Base-by-base conservation (phyloP, 2,797 vertebrate species). In the Bradypodion pumilum region DNA sequence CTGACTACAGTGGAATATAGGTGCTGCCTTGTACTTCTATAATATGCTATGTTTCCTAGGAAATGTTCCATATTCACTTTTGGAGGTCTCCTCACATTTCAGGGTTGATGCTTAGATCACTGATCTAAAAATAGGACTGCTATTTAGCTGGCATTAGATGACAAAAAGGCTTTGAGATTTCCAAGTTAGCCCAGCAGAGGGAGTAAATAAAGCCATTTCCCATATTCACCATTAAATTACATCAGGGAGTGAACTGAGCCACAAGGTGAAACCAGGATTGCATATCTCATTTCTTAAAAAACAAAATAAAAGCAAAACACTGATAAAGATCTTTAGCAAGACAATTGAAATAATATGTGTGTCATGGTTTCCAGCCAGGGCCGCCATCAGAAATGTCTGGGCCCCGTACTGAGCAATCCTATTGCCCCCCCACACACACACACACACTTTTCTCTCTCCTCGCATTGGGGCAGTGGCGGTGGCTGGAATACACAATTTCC, bases 161-260 rank as follows among this genome's bases (percentile, higher is more conserved):
- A 37, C 37, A 12, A 29, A 78, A 66, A 49, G 60, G 49, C 29
- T 23, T 49, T 21, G 32, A 7, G n/a, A 76, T 62, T 81, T 66
- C 69, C 79, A 70, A 13, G 15, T 49, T 37, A 77, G 73, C 56
- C 84, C 84, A 85, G 79, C 84, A 85, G 84, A 77, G 79, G 84
- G 84, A 81, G 84, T 81, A n/a, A 49, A 72, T 70, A 32, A 44
- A 19, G 9, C 32, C 46, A 69, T 69, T 35, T 40, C 59, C 46
- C 60, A 65, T 42, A 29, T 16, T 74, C 2, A 52, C 37, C 23
- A 44, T 29, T 60, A 4, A 8, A 29, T 32, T 59, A 32, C 3
- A 68, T 15, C 15, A 52, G 60, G 35, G 62, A 10, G 19, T 35
- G 27, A 56, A 7, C 1, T 25, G 37, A 37, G n/a, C 49, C 7